Evolutionary conservation across 1,140 invertebrate genomes (phyloP).

Genomic region (Rhopalosiphum padi): DNA sequence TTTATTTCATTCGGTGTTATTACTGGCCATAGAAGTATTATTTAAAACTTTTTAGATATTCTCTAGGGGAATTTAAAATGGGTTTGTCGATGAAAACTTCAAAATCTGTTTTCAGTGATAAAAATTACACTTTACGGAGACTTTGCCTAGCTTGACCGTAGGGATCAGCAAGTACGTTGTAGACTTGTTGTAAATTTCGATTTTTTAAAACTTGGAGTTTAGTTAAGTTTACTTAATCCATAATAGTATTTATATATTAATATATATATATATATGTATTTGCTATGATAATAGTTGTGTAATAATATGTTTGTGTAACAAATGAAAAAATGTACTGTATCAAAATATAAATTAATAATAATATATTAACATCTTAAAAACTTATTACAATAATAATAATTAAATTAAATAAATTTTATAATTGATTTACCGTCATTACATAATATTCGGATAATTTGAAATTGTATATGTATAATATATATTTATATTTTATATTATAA

Average conservation of each 20-base stretch:
- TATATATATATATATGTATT: no score
- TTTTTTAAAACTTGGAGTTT: not conserved
- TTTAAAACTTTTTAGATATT: conserved; percentile 37
- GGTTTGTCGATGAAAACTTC: conserved; percentile 2
- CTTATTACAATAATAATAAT: not conserved
- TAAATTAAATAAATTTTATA: not conserved
- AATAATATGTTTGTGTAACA: not conserved
- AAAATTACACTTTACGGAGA: conserved; percentile 26
- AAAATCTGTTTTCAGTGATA: not conserved
- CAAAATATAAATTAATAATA: not conserved
- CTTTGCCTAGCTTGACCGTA: not conserved
- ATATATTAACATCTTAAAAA: not conserved
- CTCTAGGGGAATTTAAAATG: not conserved
- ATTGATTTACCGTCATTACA: not conserved
- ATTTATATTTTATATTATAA: not conserved
- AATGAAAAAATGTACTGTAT: not conserved
- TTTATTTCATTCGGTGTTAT: not conserved
- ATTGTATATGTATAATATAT: not conserved
- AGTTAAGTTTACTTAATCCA: not conserved
- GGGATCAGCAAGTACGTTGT: not conserved
- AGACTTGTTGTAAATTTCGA: not conserved
- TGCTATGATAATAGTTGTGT: not conserved
- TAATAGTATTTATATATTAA: not conserved
- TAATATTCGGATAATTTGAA: not conserved
- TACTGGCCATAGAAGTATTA: not conserved